Conservation (phyloP, 2,113 vertebrate genomes). For the Vicugna pacos region DNA sequence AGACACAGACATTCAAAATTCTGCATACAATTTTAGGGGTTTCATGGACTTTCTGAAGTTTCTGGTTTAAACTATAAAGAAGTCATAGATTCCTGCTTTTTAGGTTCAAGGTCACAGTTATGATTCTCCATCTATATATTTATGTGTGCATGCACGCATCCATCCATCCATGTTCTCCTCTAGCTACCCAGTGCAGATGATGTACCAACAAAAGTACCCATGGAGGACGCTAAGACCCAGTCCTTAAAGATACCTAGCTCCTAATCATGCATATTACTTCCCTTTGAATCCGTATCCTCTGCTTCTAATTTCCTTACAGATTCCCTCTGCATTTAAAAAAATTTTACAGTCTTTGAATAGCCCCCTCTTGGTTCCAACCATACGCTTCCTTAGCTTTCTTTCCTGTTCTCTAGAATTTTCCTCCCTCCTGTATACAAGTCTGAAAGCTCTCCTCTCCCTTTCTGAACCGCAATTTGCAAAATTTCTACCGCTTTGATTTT, state of each 20-base stretch:
- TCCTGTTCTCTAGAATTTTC: background rate
- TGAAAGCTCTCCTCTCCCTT: conserved; percentile 28
- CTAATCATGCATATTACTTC: background rate
- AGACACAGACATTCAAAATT: background rate
- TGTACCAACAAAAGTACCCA: background rate
- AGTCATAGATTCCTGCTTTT: background rate
- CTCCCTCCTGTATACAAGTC: background rate
- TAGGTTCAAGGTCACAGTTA: background rate
- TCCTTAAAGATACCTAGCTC: background rate
- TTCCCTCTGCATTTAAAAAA: background rate
- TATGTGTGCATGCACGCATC: rapidly evolving
- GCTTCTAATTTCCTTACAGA: background rate
- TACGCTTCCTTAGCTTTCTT: conserved; percentile 7
- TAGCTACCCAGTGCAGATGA: background rate
- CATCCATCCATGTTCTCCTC: background rate
- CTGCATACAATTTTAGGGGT: background rate
- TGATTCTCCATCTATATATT: background rate
- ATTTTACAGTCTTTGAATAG: background rate
- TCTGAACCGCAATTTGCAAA: background rate
- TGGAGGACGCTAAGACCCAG: background rate
- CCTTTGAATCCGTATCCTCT: background rate
- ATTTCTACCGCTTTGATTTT: conserved; percentile 51
- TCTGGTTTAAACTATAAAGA: conserved; percentile 42
- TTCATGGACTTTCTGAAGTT: conserved; percentile 39
- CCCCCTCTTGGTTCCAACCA: background rate